These are phyloP conservation scores for Pelodytes ibericus DNA, from an alignment of 2,797 vertebrate genomes.

Conservation along the genomic window DNA sequence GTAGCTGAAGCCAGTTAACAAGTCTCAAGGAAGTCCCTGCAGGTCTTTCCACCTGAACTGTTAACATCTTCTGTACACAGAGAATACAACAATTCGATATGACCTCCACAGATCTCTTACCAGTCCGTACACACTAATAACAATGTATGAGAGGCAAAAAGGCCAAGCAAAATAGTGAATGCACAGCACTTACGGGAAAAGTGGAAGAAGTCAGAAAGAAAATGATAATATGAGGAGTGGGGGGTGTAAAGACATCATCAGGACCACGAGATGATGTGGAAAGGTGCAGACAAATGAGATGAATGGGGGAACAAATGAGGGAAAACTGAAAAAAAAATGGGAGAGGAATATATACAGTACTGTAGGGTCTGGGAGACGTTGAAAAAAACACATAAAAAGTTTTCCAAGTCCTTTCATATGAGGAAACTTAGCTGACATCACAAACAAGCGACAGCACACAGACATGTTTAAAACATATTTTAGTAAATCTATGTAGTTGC, in stretches of 20 bases:
- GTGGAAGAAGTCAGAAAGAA: too few relatives aligned
- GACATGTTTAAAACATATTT: too few relatives aligned
- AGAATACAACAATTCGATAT: not conserved
- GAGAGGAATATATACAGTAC: too few relatives aligned
- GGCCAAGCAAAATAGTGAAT: not conserved
- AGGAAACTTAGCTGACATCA: too few relatives aligned
- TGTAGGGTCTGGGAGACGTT: too few relatives aligned
- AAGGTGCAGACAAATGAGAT: not conserved
- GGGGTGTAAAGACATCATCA: too few relatives aligned
- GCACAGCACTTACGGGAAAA: not conserved
- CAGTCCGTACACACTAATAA: not conserved
- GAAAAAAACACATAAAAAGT: too few relatives aligned
- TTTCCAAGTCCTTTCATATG: too few relatives aligned
- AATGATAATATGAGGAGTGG: too few relatives aligned
- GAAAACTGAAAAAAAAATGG: too few relatives aligned
- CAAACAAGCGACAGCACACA: too few relatives aligned
- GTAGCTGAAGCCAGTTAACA: not conserved
- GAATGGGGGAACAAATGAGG: not conserved
- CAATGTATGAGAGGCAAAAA: not conserved
- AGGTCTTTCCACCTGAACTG: accelerated
- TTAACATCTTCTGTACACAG: not conserved
- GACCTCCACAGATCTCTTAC: not conserved
- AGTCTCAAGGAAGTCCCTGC: not conserved
- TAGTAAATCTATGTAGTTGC: too few relatives aligned
- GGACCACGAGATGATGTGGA: not conserved